A percentile compares a stretch with the other conserved stretches of the same genome.
These are phyloP conservation scores for Lithobates sylvaticus DNA, from an alignment of 2,797 vertebrate species.

Conservation along the genomic window DNA sequence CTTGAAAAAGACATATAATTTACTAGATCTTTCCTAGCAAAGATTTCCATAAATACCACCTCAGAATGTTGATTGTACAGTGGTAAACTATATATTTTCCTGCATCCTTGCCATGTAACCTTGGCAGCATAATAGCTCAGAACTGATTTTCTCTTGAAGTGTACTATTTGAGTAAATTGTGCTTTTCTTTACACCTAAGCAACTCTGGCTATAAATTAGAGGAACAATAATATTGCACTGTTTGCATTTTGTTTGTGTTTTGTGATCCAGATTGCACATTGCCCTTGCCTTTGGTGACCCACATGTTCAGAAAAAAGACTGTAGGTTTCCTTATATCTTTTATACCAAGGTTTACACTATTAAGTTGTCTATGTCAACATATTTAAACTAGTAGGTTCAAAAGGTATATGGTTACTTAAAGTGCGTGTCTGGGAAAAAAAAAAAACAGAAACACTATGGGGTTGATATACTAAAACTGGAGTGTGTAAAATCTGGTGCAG, in stretches of 20 bases:
- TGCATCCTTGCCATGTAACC: constrained; percentile 33
- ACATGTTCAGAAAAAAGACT: background rate
- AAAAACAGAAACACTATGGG: no score
- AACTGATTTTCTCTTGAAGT: constrained; percentile 40
- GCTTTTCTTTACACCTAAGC: constrained; percentile 32
- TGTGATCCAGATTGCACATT: background rate
- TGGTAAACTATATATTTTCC: constrained; percentile 18
- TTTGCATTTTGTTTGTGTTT: constrained; percentile 29
- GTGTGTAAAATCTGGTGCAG: no score
- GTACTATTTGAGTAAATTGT: constrained; percentile 21
- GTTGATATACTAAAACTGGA: no score
- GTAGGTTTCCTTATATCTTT: background rate
- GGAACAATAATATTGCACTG: constrained; percentile 11
- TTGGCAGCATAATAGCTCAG: constrained; percentile 15
- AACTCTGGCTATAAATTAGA: constrained; percentile 27
- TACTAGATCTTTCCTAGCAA: constrained; percentile 24
- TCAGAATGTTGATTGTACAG: constrained; percentile 25
- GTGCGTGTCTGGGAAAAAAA: no score
- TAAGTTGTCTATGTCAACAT: background rate
- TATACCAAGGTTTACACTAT: background rate
- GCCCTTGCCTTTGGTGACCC: background rate
- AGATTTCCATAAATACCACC: constrained; percentile 49
- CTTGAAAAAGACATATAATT: constrained; percentile 48
- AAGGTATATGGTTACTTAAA: no score
- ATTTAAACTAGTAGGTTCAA: no score